A percentile compares a stretch with the other conserved stretches of the same genome.
Conservation (phyloP, 2,888 invertebrate species). For the Bhutanitis thaidina region DNA sequence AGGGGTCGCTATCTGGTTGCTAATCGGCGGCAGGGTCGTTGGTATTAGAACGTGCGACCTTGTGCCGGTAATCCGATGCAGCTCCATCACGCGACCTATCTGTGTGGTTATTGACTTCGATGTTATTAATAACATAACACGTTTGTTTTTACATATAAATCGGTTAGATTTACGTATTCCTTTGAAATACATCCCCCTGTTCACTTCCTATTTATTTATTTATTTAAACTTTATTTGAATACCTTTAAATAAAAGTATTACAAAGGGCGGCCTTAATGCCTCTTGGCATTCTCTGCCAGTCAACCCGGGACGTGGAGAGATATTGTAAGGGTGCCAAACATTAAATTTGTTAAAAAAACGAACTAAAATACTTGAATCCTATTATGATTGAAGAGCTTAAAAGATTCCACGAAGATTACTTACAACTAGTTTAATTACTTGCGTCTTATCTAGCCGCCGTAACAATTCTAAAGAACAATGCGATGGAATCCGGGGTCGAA, state of each 20-base stretch:
- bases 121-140: background rate
- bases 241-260: no score
- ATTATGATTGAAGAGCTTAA: background rate
- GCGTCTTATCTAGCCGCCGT: slow-evolving; percentile 9
- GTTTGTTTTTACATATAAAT: no score
- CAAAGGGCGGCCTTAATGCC: no score
- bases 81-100: background rate
- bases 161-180: no score
- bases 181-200: no score
- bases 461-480: slow-evolving; percentile 19
- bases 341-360: no score
- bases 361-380: no score
- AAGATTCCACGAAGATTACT: slow-evolving; percentile 1
- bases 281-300: no score
- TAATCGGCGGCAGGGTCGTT: background rate
- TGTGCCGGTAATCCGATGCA: background rate
- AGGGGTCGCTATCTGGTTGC: background rate
- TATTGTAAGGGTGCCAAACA: no score
- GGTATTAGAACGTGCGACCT: background rate
- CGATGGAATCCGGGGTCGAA: slow-evolving; percentile 34
- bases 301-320: no score
- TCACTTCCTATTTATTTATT: no score
- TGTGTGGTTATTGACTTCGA: background rate
- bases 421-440: background rate
- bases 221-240: no score